A percentile compares a stretch with the other conserved stretches of the same genome.
Conservation (phyloP, 2,113 vertebrate genomes). For the Peucedramus taeniatus region DNA sequence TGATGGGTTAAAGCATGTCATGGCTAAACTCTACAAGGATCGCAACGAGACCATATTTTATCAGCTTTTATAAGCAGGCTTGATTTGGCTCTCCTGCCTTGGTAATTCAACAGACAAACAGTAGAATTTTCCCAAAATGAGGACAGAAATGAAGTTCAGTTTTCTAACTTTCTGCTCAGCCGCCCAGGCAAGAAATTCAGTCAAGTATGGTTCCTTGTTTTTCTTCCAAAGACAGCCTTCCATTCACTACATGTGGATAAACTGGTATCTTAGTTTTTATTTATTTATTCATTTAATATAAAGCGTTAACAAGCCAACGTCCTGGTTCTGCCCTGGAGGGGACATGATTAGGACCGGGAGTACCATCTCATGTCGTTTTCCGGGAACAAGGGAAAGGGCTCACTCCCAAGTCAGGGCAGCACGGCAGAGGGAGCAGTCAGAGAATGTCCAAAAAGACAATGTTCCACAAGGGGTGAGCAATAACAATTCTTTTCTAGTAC, state of each 20-base stretch:
- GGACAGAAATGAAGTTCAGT: neutral
- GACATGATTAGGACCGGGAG: rapidly evolving
- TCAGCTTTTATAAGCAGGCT: neutral
- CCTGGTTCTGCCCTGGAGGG: neutral
- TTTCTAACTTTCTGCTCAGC: neutral
- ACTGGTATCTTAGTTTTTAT: neutral
- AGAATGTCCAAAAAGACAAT: neutral
- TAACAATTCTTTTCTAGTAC: neutral
- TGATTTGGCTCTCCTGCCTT: neutral
- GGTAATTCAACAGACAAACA: neutral
- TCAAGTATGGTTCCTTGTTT: neutral
- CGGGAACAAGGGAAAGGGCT: neutral
- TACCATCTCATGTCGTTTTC: neutral
- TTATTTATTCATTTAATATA: neutral
- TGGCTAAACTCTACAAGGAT: neutral
- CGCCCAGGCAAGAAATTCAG: neutral
- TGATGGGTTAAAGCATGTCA: neutral
- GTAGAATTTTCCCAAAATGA: neutral
- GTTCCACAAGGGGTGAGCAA: too few relatives aligned
- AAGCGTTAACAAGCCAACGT: neutral
- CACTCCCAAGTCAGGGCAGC: rapidly evolving
- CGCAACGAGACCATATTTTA: neutral
- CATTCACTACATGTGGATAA: neutral
- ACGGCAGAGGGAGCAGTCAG: rapidly evolving
- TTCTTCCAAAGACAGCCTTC: neutral